phyloP scores from a whole-genome alignment of 2,113 vertebrate species.

The Geothlypis trichas region DNA sequence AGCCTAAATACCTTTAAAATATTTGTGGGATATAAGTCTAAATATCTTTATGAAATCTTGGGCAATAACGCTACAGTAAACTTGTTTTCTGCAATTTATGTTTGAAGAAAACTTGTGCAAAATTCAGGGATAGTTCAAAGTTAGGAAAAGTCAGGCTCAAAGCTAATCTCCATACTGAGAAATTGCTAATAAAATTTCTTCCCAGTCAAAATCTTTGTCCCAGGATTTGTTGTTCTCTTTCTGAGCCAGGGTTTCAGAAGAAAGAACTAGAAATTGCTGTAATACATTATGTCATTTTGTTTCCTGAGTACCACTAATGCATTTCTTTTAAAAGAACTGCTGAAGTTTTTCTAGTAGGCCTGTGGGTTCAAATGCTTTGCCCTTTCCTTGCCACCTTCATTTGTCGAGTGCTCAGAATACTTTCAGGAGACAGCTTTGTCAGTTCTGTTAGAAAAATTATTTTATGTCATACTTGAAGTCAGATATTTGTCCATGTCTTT shows the following conservation, averaged over 20 bases:
- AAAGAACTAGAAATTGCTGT: background rate
- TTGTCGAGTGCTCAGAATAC: background rate
- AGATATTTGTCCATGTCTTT: background rate
- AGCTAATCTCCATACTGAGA: background rate
- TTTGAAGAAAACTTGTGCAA: background rate
- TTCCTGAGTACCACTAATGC: background rate
- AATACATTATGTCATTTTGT: background rate
- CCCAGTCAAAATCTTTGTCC: background rate
- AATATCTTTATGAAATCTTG: background rate
- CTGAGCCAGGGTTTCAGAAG: background rate
- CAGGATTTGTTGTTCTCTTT: background rate
- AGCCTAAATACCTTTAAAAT: background rate
- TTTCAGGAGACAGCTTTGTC: constrained; percentile 19
- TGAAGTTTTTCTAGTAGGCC: background rate
- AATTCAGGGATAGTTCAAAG: background rate
- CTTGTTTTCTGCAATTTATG: background rate
- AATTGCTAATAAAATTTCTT: background rate
- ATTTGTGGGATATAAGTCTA: background rate
- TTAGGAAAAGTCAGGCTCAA: background rate
- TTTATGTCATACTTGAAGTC: background rate
- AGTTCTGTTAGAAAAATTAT: constrained; percentile 23
- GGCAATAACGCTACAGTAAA: background rate
- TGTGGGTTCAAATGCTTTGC: background rate
- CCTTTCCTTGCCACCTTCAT: background rate
- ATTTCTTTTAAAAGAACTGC: constrained; percentile 6